Evolutionary conservation across 2,888 invertebrate genomes (phyloP), one percentile per base, ranked within the genome.

Genomic region (Thereva unica): DNA sequence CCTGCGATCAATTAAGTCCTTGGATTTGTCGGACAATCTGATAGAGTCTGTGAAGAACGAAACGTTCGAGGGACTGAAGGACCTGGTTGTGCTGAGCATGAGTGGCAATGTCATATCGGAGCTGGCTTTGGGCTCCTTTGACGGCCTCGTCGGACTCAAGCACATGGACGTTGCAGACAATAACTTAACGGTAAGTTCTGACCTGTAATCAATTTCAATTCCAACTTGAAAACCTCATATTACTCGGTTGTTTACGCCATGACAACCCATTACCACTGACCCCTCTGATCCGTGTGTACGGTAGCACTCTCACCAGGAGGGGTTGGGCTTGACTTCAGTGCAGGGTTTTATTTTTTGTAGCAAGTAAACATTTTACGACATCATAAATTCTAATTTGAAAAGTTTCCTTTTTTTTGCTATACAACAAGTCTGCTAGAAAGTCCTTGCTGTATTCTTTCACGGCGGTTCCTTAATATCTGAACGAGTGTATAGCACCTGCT

Each of bases 81-180:
- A 89, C 70, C 83, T 93, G 75, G 84, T 86, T 72, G 85, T 87
- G 70, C 82, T 95, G 71, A 86, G 87, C 73, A 82, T 93, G 72
- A 86, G 89, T 66, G 88, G 87, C 72, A 95, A 95, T 81, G 85
- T 91, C 59, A 88, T 95, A 73, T 84, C 86, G 66, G 86, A 85
- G 69, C 83, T 93, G 71, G 87, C 89, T 78, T 84, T 87, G 72
- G 85, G 87, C 71, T 89, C 91, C 55, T 88, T 93, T 73, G 87
- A 90, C 72, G 90, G 90, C 67, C 82, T 94, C 64, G 86, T 87
- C 59, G 85, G 89, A 54, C 80, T 95, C 54, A 87, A 89, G 69
- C 85, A 85, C 74, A 84, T 94, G 74, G 89, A 92, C 79, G 82
- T 94, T 70, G 89, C 90, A 71, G 89, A 92, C 77, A 95, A 95